Conservation (phyloP, 2,113 vertebrate species). For the Uropsilus gracilis region DNA sequence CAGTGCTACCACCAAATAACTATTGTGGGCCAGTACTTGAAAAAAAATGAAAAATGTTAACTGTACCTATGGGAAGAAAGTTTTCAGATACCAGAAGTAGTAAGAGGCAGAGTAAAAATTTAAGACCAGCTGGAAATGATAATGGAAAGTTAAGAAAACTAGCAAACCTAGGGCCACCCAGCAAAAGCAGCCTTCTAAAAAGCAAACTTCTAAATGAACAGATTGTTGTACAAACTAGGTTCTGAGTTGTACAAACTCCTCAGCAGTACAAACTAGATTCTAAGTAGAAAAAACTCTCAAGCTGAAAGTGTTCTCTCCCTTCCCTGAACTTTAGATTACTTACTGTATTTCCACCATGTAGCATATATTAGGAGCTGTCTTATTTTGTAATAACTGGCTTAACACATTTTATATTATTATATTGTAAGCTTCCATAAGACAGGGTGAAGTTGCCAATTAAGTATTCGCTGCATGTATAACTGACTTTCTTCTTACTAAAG, state of each 20-base stretch:
- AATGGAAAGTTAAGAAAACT: not conserved
- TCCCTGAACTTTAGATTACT: not conserved
- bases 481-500: slow-evolving; percentile 11
- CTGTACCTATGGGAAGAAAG: not conserved
- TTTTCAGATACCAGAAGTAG: not conserved
- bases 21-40: not conserved
- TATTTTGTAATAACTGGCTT: not conserved
- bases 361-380: not conserved
- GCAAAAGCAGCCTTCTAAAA: not conserved
- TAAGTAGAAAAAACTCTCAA: not conserved
- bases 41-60: slow-evolving; percentile 24
- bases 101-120: not conserved
- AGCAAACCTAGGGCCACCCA: not conserved
- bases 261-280: not conserved
- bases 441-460: not conserved
- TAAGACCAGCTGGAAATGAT: not conserved
- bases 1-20: not conserved
- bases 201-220: too few species aligned
- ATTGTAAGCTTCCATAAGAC: not conserved
- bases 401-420: not conserved
- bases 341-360: slow-evolving; percentile 27
- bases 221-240: not conserved
- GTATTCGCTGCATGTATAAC: not conserved
- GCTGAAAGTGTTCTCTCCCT: not conserved
- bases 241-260: not conserved